Conservation (phyloP, 2,113 vertebrate species). For the Salminus brasiliensis region DNA sequence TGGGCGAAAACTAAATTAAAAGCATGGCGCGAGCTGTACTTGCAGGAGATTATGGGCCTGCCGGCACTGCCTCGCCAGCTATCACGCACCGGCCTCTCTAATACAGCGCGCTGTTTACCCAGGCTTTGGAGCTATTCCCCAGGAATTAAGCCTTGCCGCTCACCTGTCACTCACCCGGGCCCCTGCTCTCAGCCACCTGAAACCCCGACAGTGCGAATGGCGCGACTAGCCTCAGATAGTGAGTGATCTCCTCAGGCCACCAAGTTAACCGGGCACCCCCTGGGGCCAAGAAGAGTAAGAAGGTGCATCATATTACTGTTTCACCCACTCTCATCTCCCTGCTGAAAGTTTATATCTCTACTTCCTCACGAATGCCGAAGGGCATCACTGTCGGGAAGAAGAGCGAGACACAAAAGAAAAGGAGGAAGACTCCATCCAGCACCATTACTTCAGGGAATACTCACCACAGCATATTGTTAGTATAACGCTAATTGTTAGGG, state of each 20-base stretch:
- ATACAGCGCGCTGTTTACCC: conserved; percentile 51
- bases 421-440: not conserved
- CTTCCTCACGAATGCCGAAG: not conserved
- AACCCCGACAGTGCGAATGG: not conserved
- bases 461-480: not conserved
- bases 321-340: not conserved
- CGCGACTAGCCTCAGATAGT: not conserved
- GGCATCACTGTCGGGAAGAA: not conserved
- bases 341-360: not conserved
- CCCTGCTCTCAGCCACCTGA: not conserved
- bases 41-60: conserved; percentile 42
- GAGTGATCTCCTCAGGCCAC: not conserved
- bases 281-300: not conserved
- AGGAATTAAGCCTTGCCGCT: conserved; percentile 46
- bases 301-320: not conserved
- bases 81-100: conserved; percentile 37
- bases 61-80: conserved; percentile 15
- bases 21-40: conserved; percentile 40
- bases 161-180: conserved; percentile 55
- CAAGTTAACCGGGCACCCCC: not conserved
- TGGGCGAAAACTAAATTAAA: conserved; percentile 55
- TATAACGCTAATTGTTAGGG: too few relatives aligned
- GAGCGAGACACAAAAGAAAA: not conserved
- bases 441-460: not conserved
- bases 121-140: conserved; percentile 49